Percentiles rank a stretch among this genome's conserved stretches.
These are phyloP conservation scores for Hypomesus transpacificus DNA, from an alignment of 2,113 vertebrate species.

Conservation along the genomic window DNA sequence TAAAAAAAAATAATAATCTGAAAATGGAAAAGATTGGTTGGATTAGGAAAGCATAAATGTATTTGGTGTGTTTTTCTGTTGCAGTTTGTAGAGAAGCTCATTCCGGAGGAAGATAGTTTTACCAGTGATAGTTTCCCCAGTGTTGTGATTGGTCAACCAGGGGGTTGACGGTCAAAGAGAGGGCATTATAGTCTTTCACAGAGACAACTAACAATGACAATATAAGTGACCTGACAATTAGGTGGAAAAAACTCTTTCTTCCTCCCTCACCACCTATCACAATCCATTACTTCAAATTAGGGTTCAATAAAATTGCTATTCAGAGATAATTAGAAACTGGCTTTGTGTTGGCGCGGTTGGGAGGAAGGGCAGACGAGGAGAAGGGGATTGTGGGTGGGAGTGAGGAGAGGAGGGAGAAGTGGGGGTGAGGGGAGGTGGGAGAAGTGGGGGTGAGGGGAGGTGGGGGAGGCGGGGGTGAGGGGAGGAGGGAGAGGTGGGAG, in stretches of 20 bases:
- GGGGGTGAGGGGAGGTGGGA: conserved; percentile 25
- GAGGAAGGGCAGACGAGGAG: not conserved
- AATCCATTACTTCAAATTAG: conserved; percentile 87
- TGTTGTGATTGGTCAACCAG: conserved; percentile 18
- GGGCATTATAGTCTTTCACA: conserved; percentile 40
- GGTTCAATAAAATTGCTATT: conserved; percentile 85
- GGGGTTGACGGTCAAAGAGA: conserved; percentile 36
- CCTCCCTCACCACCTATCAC: conserved; percentile 73
- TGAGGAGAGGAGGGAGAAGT: conserved; percentile 30
- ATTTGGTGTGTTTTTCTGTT: not conserved
- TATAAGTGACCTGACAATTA: conserved; percentile 12
- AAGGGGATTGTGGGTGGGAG: conserved; percentile 13
- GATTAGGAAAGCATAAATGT: not conserved
- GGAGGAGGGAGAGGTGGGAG: not conserved
- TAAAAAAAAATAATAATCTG: too few species aligned
- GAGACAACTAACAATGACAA: conserved; percentile 34
- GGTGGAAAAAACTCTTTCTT: conserved; percentile 42
- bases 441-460: too few species aligned
- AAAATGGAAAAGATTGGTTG: too few species aligned
- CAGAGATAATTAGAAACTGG: conserved; percentile 83
- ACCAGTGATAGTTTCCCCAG: not conserved
- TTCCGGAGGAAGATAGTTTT: not conserved
- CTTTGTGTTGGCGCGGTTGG: conserved; percentile 61
- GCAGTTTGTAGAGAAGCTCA: not conserved
- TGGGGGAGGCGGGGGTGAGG: conserved; percentile 34